Base-by-base conservation (phyloP, 2,888 invertebrate species). In the Microctonus hyperodae region DNA sequence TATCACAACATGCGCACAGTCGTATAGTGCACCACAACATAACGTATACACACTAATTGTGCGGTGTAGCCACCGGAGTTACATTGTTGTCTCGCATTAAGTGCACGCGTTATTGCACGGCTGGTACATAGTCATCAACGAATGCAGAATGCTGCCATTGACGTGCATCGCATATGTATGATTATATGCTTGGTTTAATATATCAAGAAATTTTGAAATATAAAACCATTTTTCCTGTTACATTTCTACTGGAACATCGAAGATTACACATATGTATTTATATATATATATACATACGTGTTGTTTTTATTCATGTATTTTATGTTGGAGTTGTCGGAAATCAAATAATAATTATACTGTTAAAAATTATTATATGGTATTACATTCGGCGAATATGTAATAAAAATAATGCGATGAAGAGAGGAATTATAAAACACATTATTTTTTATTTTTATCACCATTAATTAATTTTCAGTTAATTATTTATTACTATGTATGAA, bases 1-100 rank as follows among this genome's bases (percentile, higher is more conserved):
- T 3, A 44, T n/a, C 20, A 44, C 7, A 44, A 44, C 56, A 13
- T 13, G 48, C 13, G 60, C 40, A 9, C 25, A 35, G 57, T 62
- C 28, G 22, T 40, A 53, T 56, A 28, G 58, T 51, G 69, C 67
- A 69, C 72, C 67, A 72, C 73, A 20, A 44, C 44, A 44, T 20
- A 44, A 44, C 73, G 74, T 73, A 70, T 69, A 71, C 71, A 73
- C 75, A 72, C 78, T 77, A 78, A 78, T 78, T 77, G 75, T 72
- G 71, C 72, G 72, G 73, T 74, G 71, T 76, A 76, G 72, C 71
- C 72, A 68, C 68, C 68, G 20, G 71, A 74, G 76, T 76, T 75
- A 74, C 75, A 74, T 75, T 75, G 77, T 28, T 28, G 3, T 75
- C 74, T 72, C 70, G 71, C 66, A 74, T 73, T 75, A 74, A 75